A percentile compares a stretch with the other conserved stretches of the same genome.
These are phyloP conservation scores for Cottoperca gobio DNA, from an alignment of 2,797 vertebrate species.

Conservation along the genomic window DNA sequence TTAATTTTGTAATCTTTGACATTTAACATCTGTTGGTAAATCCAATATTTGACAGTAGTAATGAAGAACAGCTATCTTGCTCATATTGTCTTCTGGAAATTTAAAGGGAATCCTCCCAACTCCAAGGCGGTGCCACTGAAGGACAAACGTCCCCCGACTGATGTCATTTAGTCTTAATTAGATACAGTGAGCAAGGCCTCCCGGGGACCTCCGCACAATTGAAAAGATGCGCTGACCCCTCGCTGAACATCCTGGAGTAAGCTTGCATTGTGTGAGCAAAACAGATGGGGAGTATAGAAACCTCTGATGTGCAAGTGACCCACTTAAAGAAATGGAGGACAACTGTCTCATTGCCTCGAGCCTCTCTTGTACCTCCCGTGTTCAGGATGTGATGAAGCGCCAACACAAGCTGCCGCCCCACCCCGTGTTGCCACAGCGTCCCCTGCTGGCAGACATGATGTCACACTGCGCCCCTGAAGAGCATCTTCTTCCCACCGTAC, in stretches of 20 bases:
- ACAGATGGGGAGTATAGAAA: conserved; percentile 58
- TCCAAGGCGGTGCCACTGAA: conserved; percentile 4
- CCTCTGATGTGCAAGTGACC: conserved; percentile 75
- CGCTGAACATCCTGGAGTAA: conserved; percentile 70
- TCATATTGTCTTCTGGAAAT: background rate
- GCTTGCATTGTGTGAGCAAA: conserved; percentile 68
- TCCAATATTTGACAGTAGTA: background rate
- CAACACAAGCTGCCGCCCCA: background rate
- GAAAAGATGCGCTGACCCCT: conserved; percentile 50
- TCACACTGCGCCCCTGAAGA: conserved; percentile 3
- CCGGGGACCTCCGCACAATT: conserved; percentile 29
- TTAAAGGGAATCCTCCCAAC: conserved; percentile 10
- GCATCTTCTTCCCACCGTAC: background rate
- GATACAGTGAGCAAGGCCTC: conserved; percentile 21
- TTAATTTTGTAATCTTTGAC: background rate
- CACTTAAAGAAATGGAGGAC: conserved; percentile 76
- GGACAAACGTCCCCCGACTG: conserved; percentile 29
- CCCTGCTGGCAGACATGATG: conserved; percentile 64
- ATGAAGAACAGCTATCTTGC: background rate
- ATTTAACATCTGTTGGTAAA: background rate
- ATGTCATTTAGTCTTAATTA: conserved; percentile 37
- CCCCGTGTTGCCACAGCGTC: conserved; percentile 71
- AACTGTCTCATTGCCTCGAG: conserved; percentile 43
- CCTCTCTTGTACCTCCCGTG: conserved; percentile 18
- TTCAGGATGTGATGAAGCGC: conserved; percentile 16